These are phyloP conservation scores for Ormyrus thymus DNA, from an alignment of 2,888 invertebrate genomes.

Conservation along the genomic window DNA sequence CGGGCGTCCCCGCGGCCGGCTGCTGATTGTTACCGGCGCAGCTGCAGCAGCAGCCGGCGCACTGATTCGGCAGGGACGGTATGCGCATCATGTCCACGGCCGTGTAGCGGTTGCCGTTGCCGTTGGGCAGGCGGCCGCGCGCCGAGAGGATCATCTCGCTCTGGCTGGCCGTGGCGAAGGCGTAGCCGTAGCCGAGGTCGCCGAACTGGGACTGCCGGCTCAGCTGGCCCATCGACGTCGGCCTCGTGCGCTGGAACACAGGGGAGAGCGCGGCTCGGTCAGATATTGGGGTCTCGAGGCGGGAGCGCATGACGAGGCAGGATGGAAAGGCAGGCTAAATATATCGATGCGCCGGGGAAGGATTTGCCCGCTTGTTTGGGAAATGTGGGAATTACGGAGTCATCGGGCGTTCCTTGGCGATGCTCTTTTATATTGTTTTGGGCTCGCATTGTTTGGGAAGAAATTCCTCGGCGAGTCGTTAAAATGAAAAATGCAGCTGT, in stretches of 20 bases:
- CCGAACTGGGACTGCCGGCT: constrained; percentile 52
- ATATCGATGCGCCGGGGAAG: no score
- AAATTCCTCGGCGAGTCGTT: no score
- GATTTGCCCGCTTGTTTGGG: no score
- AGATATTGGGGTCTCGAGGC: no score
- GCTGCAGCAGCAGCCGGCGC: constrained; percentile 36
- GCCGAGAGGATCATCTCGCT: constrained; percentile 49
- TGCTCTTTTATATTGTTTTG: no score
- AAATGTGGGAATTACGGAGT: no score
- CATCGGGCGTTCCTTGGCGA: no score
- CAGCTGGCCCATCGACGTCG: constrained; percentile 67
- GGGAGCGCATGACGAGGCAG: no score
- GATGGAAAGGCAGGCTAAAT: neutral
- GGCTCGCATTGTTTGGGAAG: no score
- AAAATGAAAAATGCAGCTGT: no score
- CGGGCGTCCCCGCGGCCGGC: neutral
- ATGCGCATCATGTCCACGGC: constrained; percentile 68
- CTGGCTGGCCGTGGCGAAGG: constrained; percentile 62
- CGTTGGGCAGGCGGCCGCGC: neutral
- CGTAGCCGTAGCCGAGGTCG: constrained; percentile 59
- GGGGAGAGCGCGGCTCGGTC: no score
- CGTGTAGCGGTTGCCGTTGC: constrained; percentile 62
- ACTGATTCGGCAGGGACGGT: constrained; percentile 46
- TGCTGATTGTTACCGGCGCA: constrained; percentile 17
- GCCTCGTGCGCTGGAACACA: constrained; percentile 61